Percentiles rank a stretch among this genome's conserved stretches.
These are phyloP conservation scores for Amphiura filiformis DNA, from an alignment of 35 echinoderm and acorn worm species.

Conservation along the genomic window DNA sequence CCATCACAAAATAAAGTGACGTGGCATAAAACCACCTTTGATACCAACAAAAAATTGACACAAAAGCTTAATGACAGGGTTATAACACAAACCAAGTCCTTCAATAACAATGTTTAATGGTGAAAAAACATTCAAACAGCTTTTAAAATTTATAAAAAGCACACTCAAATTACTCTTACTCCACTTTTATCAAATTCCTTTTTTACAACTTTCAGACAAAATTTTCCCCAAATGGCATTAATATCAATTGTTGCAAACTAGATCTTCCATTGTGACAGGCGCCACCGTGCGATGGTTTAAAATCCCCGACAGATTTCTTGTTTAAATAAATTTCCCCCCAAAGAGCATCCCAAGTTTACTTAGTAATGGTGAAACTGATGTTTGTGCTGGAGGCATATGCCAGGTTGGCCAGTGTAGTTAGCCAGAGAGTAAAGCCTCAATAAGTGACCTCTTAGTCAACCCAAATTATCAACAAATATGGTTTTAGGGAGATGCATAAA, in stretches of 20 bases:
- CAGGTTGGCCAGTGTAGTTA: background rate
- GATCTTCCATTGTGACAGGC: background rate
- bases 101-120: too few relatives aligned
- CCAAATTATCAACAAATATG: background rate
- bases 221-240: background rate
- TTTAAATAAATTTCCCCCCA: slow-evolving; percentile 2
- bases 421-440: background rate
- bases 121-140: too few relatives aligned
- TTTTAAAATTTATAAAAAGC: too few relatives aligned
- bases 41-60: too few relatives aligned
- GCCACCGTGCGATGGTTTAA: background rate
- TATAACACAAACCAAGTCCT: too few relatives aligned
- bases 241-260: background rate
- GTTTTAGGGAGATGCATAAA: too few relatives aligned
- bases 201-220: too few relatives aligned
- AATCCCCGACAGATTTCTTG: background rate
- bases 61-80: too few relatives aligned
- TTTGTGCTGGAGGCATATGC: background rate
- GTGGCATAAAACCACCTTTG: too few relatives aligned
- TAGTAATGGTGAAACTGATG: background rate
- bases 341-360: background rate
- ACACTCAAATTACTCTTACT: too few relatives aligned
- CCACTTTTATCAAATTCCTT: too few relatives aligned
- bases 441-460: background rate
- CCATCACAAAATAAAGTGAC: too few relatives aligned